phyloP scores from a whole-genome alignment of 2,888 invertebrate species.

The Terebella lapidaria region DNA sequence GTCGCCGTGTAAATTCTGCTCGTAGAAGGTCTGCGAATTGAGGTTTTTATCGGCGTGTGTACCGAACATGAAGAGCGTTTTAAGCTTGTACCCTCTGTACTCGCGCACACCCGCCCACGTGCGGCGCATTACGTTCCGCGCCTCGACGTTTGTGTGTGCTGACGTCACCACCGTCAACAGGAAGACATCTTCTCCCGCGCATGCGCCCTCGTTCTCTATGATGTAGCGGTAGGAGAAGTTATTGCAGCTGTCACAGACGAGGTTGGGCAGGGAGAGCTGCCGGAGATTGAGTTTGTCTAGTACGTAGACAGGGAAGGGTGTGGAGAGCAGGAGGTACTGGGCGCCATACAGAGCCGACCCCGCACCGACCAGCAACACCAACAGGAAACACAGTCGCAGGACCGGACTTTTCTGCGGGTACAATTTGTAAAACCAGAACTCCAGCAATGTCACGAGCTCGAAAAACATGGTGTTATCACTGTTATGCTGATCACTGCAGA shows the following conservation, averaged over 20 bases:
- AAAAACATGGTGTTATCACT: no score
- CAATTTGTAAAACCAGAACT: no score
- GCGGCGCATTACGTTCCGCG: slow-evolving; percentile 19
- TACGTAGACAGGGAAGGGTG: slow-evolving; percentile 22
- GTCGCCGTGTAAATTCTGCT: slow-evolving; percentile 20
- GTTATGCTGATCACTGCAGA: no score
- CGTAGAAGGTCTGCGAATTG: slow-evolving; percentile 20
- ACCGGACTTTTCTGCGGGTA: no score
- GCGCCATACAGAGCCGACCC: no score
- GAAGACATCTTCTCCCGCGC: slow-evolving; percentile 17
- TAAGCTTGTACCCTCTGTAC: slow-evolving; percentile 22
- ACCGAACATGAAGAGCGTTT: slow-evolving; percentile 25
- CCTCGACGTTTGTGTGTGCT: slow-evolving; percentile 21
- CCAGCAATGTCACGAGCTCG: no score
- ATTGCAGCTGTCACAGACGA: slow-evolving; percentile 21
- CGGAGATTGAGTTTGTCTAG: slow-evolving; percentile 23
- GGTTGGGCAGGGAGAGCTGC: slow-evolving; percentile 21
- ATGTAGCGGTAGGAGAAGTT: slow-evolving; percentile 18
- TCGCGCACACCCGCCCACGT: slow-evolving; percentile 22
- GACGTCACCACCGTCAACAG: slow-evolving; percentile 23
- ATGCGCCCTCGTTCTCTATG: slow-evolving; percentile 15
- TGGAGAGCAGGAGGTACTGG: slow-evolving; percentile 17
- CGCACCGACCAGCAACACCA: no score
- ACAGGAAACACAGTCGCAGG: no score
- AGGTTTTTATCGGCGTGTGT: slow-evolving; percentile 24